These are phyloP conservation scores for Buceros bicornis DNA, from an alignment of 2,797 vertebrate genomes.

Conservation along the genomic window DNA sequence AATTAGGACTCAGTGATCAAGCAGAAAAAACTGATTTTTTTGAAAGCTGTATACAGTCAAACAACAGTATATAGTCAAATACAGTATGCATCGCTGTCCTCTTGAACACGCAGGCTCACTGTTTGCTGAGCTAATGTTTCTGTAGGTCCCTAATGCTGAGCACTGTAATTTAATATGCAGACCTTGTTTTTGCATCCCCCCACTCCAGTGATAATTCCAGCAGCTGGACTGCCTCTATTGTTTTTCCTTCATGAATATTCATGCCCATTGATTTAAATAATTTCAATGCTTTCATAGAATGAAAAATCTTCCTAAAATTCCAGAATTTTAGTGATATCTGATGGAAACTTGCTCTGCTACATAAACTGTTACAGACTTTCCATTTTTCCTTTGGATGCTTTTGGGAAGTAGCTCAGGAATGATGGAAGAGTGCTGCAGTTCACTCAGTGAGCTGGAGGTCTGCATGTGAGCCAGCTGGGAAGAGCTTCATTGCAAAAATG, in stretches of 20 bases:
- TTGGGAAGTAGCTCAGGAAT: background rate
- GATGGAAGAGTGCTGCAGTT: background rate
- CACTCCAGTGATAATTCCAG: background rate
- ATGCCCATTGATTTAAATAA: background rate
- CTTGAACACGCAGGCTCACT: background rate
- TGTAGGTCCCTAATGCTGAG: background rate
- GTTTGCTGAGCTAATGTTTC: background rate
- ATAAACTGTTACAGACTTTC: background rate
- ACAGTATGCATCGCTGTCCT: background rate
- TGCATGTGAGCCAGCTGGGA: background rate
- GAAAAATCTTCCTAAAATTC: slow-evolving; percentile 16
- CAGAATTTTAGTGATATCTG: background rate
- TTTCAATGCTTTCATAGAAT: slow-evolving; percentile 1
- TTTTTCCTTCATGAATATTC: slow-evolving; percentile 23
- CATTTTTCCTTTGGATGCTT: background rate
- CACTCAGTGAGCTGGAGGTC: background rate
- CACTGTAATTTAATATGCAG: background rate
- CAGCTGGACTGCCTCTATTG: background rate
- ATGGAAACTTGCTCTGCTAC: background rate
- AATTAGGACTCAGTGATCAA: background rate
- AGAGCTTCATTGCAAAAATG: background rate
- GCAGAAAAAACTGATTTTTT: background rate
- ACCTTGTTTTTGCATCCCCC: background rate
- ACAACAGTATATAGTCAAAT: background rate
- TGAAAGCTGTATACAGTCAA: background rate